A percentile compares a stretch with the other conserved stretches of the same genome.
Evolutionary conservation across 2,113 vertebrate species (phyloP).

Genomic region (Xenopus laevis): DNA sequence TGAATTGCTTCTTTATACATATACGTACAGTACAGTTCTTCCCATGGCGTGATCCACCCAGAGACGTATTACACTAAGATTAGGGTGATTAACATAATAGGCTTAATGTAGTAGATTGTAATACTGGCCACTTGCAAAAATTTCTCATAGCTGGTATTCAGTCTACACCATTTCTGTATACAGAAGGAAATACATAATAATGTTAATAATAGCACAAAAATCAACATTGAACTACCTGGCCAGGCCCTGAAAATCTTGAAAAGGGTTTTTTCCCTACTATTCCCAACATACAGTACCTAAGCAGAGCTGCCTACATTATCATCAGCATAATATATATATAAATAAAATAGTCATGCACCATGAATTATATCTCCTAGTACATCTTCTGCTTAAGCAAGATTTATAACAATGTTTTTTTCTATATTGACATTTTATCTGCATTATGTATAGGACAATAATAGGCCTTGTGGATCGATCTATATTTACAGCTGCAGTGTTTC

Average conservation of each 20-base stretch:
- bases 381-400: not conserved
- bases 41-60: constrained; percentile 26
- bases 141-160: not conserved
- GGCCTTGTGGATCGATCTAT: not conserved
- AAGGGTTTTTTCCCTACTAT: too few relatives aligned
- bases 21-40: not conserved
- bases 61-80: constrained; percentile 26
- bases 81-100: constrained; percentile 39
- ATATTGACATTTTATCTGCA: constrained; percentile 1
- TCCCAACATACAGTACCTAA: too few relatives aligned
- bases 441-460: not conserved
- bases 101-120: constrained; percentile 21
- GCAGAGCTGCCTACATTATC: too few relatives aligned
- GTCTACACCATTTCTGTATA: not conserved
- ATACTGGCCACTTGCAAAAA: constrained; percentile 19
- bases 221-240: too few relatives aligned
- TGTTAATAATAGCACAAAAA: too few relatives aligned
- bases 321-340: too few relatives aligned
- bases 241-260: too few relatives aligned
- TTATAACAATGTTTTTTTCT: not conserved
- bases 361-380: not conserved
- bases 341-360: too few relatives aligned
- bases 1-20: too few relatives aligned
- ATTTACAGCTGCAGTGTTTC: not conserved
- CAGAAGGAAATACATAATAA: too few relatives aligned